phyloP scores from a whole-genome alignment of 2,797 vertebrate genomes.

The Aulostomus chinensis region DNA sequence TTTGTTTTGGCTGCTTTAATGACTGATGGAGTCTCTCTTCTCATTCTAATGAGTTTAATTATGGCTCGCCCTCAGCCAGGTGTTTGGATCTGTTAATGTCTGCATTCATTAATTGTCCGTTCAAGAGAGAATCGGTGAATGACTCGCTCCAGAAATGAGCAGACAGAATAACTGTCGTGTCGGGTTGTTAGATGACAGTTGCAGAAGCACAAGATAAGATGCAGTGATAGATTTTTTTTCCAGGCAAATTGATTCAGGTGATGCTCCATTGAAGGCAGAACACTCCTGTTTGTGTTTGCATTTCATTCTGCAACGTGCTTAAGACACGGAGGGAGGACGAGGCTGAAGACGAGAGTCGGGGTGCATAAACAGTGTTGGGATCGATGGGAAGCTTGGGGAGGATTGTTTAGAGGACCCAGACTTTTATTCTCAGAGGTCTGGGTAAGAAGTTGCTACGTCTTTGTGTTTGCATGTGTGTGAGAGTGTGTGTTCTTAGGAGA shows the following conservation, averaged over 20 bases:
- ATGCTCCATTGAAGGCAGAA: too few species aligned
- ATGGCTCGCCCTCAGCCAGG: slow-evolving; percentile 55
- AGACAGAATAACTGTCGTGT: too few species aligned
- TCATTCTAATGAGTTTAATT: slow-evolving; percentile 73
- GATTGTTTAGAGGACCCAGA: slow-evolving; percentile 33
- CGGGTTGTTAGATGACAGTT: too few species aligned
- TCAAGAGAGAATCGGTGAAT: slow-evolving; percentile 47
- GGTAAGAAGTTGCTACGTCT: slow-evolving; percentile 24
- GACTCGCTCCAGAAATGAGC: slow-evolving; percentile 21
- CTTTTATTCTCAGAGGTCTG: slow-evolving; percentile 26
- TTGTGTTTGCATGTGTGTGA: background rate
- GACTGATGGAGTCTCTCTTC: slow-evolving; percentile 52
- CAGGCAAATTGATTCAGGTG: too few species aligned
- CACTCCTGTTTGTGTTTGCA: slow-evolving; percentile 18
- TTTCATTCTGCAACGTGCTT: slow-evolving; percentile 22
- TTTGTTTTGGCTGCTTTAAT: slow-evolving; percentile 51
- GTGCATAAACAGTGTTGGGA: slow-evolving; percentile 29
- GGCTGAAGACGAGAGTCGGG: slow-evolving; percentile 1
- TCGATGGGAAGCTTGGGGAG: slow-evolving; percentile 17
- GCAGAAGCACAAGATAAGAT: too few species aligned
- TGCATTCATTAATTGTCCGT: slow-evolving; percentile 69
- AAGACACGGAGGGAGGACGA: background rate
- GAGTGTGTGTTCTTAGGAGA: slow-evolving; percentile 20
- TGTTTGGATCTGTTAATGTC: slow-evolving; percentile 61
- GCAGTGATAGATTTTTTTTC: too few species aligned